Base-by-base conservation (phyloP, 30 jellyfish, hydroid and myxozoan species). In the Calvadosia cruxmelitensis region DNA sequence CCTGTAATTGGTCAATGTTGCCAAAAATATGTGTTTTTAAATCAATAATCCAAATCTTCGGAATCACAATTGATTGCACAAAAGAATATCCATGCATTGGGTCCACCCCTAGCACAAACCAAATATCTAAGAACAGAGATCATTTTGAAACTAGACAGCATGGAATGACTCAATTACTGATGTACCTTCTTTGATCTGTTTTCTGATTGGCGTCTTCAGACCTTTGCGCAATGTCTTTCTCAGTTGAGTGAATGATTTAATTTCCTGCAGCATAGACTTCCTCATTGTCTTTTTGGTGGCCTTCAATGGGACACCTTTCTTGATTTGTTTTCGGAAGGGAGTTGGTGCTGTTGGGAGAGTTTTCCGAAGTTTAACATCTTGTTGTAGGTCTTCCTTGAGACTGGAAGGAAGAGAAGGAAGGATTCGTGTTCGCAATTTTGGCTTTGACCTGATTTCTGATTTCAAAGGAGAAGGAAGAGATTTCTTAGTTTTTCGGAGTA, bases 201-300 rank as follows among this genome's bases (percentile, higher is more conserved):
- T 53, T 69, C 95, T 75, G 34, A 75, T 13, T 27, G 92, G 95
- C 36, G 92, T 83, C 29, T 70, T 75, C 81, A 75, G 33, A 10
- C 86, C 82, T 52, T 74, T 83, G 33, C 35, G 75, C 32, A 83
- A 29, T 30, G 80, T 49, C 23, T 74, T 71, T 15, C 61, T 73
- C 70, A 75, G 31, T 1, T 32, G 25, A 50, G 84, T 63, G 1
- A 69, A 77, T 33, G 91, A 65, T 50, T 65, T 57, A 49, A 77
- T 84, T 29, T 62, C 87, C 64, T 71, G 76, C 75, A 70, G 48
- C 15, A 75, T 78, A 3, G 84, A 49, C 34, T 52, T 61, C 20
- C 74, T 32, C 67, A 69, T 36, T 64, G 53, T 66, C 75, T 64
- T 78, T 72, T 77, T 85, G n/a, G 84, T 70, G 2, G 48, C 76